These are phyloP conservation scores for Eristalis tenax DNA, from an alignment of 2,888 invertebrate genomes.

Conservation along the genomic window DNA sequence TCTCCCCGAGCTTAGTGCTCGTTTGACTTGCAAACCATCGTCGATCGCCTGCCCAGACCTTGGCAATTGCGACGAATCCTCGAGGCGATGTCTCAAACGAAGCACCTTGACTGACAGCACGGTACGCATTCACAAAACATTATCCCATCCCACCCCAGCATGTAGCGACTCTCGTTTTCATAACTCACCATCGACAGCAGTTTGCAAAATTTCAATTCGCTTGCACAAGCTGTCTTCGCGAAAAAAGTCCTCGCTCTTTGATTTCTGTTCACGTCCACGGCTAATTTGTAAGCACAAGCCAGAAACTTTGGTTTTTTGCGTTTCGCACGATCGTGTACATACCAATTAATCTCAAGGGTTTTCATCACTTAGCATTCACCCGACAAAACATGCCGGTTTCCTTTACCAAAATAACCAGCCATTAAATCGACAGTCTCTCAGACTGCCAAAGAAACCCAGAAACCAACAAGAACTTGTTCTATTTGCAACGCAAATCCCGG, in stretches of 20 bases:
- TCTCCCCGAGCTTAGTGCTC: too few species aligned
- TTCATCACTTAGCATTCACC: constrained; percentile 28
- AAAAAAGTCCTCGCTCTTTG: neutral
- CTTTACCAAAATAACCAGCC: constrained; percentile 4
- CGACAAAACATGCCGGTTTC: constrained; percentile 20
- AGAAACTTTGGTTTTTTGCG: neutral
- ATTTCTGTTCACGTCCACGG: constrained; percentile 20
- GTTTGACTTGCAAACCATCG: too few species aligned
- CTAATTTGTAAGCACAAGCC: constrained; percentile 2
- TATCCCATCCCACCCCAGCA: neutral
- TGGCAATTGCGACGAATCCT: too few species aligned
- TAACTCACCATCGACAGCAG: neutral
- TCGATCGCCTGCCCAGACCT: too few species aligned
- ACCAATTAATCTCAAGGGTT: constrained; percentile 21
- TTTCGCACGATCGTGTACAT: neutral
- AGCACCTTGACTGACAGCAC: neutral
- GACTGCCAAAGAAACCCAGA: neutral
- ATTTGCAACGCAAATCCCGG: constrained; percentile 9
- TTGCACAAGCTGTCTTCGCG: neutral
- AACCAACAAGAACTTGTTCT: constrained; percentile 1
- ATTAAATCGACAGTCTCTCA: neutral
- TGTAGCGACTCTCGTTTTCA: neutral
- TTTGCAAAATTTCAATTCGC: neutral
- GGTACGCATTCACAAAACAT: neutral
- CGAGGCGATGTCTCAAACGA: too few species aligned